A percentile compares a stretch with the other conserved stretches of the same genome.
Conservation (phyloP, 2,113 vertebrate species). For the Brachyhypopomus gauderio region DNA sequence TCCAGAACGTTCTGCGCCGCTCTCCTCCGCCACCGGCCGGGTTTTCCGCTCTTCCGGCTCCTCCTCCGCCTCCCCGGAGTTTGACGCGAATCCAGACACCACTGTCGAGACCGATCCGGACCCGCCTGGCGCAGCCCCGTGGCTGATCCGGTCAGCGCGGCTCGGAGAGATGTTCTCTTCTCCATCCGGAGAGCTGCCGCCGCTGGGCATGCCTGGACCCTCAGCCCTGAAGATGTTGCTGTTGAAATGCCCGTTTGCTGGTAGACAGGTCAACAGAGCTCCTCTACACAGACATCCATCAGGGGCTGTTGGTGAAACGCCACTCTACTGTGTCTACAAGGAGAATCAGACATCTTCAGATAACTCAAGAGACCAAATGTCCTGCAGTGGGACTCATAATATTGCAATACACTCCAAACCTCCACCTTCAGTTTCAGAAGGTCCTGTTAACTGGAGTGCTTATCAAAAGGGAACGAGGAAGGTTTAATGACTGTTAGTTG, state of each 20-base stretch:
- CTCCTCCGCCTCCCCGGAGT: conserved; percentile 7
- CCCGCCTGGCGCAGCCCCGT: background rate
- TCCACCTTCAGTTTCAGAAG: background rate
- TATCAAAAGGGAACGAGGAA: background rate
- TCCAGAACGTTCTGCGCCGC: conserved; percentile 35
- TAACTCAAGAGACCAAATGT: background rate
- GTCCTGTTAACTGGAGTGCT: background rate
- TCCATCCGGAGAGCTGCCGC: conserved; percentile 38
- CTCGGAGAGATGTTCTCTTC: conserved; percentile 29
- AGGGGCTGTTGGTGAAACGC: background rate
- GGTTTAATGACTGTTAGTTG: background rate
- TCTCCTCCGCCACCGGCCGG: conserved; percentile 46
- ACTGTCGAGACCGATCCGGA: background rate
- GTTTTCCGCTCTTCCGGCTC: conserved; percentile 1
- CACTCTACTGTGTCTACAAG: background rate
- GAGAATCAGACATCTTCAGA: background rate
- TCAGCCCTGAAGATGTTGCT: background rate
- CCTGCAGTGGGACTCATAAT: background rate
- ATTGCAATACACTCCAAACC: background rate
- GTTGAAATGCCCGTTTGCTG: background rate
- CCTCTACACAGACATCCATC: conserved; percentile 30
- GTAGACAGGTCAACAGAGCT: background rate
- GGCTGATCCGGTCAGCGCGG: background rate
- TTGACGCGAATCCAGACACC: conserved; percentile 17
- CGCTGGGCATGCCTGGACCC: conserved; percentile 33